Percentiles rank a stretch among this genome's conserved stretches.
Evolutionary conservation across 2,888 invertebrate species (phyloP).

Genomic region (Lycaena phlaeas): DNA sequence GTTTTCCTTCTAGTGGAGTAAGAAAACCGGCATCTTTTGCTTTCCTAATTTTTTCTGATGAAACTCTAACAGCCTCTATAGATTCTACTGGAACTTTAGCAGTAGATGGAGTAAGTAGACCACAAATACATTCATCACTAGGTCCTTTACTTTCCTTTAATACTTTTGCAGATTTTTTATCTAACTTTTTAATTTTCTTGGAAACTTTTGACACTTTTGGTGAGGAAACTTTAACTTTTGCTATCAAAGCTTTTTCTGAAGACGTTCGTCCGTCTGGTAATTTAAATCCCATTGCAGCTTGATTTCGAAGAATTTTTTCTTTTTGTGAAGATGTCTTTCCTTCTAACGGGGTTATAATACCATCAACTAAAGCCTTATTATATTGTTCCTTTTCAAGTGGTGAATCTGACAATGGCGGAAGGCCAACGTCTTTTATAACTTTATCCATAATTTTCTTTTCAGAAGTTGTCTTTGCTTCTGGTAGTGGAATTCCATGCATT

Average conservation of each 20-base stretch:
- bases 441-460: conserved; percentile 21
- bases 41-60: conserved; percentile 8
- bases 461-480: conserved; percentile 26
- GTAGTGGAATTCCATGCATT: conserved; percentile 22
- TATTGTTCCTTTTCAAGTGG: conserved; percentile 21
- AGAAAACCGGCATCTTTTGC: conserved; percentile 23
- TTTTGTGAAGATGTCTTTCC: conserved; percentile 24
- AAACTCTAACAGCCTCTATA: conserved; percentile 6
- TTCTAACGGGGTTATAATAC: conserved; percentile 26
- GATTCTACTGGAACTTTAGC: conserved; percentile 20
- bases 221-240: conserved; percentile 17
- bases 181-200: conserved; percentile 11
- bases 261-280: conserved; percentile 21
- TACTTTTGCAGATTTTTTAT: conserved; percentile 23
- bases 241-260: conserved; percentile 23
- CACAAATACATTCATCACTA: conserved; percentile 28
- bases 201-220: conserved; percentile 1
- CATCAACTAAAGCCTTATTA: conserved; percentile 23
- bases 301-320: conserved; percentile 21
- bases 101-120: conserved; percentile 10
- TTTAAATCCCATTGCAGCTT: conserved; percentile 20
- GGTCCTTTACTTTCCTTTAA: conserved; percentile 28
- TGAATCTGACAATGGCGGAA: conserved; percentile 18
- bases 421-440: conserved; percentile 19
- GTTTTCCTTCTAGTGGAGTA: conserved; percentile 20